Base-by-base conservation (phyloP, 2,888 invertebrate species). In the Mactromeris polynyma region DNA sequence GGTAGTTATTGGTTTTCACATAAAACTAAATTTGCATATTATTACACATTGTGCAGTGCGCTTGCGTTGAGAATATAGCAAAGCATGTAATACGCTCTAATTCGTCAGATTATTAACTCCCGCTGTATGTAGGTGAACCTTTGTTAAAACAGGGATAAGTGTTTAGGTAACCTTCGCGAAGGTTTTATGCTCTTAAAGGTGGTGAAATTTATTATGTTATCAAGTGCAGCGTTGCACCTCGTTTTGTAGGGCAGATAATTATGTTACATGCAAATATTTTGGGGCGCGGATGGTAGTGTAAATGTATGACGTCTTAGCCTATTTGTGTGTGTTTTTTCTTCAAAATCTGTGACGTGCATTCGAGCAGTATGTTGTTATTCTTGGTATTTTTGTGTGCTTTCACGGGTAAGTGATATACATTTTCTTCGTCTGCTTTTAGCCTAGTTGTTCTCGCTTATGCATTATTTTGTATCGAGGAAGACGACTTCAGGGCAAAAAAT, bases 21-120 rank as follows among this genome's bases (percentile, higher is more conserved):
- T 73, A 83, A 42, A 42, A 64, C 40, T 79, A 58, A 40, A 64
- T 79, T 79, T 69, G 85, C 85, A 89, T 89, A 89, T 78, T 82
- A 89, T 89, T 85, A 85, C 88, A 89, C 85, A 89, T 42, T 82
- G 77, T 89, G 88, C 88, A 89, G 36, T 84, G 81, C 58, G 85
- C 78, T 69, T 46, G 88, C 85, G 85, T 89, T 78, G 83, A 36
- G 64, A 82, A 64, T 38, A 40, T 73, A 73, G 36, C 11, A 14
- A 31, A 38, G 33, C 87, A 85, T 89, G 88, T 89, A 89, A 4
- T 82, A 89, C 85, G 88, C 88, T 89, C 88, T 85, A 85, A 64
- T 89, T 89, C 85, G 38, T 69, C 42, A 17, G 64, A 79, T 40
- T 79, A 85, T 69, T 81, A 80, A 58, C 46, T 46, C 64, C 79